Percentiles rank a stretch among this genome's conserved stretches.
These are phyloP conservation scores for Rhorus exstirpatorius DNA, from an alignment of 2,888 invertebrate genomes.

Conservation along the genomic window DNA sequence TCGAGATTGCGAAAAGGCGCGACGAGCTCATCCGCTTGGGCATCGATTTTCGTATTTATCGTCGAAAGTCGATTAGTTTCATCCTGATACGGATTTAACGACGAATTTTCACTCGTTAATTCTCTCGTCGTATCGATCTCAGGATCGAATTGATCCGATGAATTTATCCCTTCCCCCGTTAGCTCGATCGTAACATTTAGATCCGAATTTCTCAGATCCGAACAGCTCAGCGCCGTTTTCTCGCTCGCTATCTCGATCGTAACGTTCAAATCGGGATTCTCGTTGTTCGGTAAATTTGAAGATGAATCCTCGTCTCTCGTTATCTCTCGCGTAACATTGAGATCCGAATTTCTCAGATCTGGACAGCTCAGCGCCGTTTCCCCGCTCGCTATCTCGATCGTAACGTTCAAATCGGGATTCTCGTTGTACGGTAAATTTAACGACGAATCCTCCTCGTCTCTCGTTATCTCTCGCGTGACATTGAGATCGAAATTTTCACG, in stretches of 20 bases:
- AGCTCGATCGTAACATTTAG: conserved; percentile 10
- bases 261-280: conserved; percentile 9
- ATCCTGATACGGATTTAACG: not conserved
- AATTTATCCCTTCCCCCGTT: not conserved
- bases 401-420: conserved; percentile 12
- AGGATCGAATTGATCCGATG: not conserved
- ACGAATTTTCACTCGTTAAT: not conserved
- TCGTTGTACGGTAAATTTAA: not conserved
- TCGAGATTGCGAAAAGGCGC: conserved; percentile 41
- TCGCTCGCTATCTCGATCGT: not conserved
- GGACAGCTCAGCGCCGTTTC: not conserved
- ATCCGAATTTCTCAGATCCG: not conserved
- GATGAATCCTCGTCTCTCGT: conserved; percentile 16
- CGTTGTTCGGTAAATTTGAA: not conserved
- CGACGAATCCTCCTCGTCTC: not conserved
- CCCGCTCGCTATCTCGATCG: not conserved
- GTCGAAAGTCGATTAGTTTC: not conserved
- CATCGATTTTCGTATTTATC: not conserved
- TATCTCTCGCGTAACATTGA: conserved; percentile 11
- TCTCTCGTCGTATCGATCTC: conserved; percentile 31
- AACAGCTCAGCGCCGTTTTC: not conserved
- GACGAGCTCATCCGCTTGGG: conserved; percentile 48
- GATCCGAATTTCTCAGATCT: not conserved
- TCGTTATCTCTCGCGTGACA: conserved; percentile 1
- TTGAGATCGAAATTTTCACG: conserved; percentile 23